Conservation (phyloP, 2,797 vertebrate species). For the Erethizon dorsatum region DNA sequence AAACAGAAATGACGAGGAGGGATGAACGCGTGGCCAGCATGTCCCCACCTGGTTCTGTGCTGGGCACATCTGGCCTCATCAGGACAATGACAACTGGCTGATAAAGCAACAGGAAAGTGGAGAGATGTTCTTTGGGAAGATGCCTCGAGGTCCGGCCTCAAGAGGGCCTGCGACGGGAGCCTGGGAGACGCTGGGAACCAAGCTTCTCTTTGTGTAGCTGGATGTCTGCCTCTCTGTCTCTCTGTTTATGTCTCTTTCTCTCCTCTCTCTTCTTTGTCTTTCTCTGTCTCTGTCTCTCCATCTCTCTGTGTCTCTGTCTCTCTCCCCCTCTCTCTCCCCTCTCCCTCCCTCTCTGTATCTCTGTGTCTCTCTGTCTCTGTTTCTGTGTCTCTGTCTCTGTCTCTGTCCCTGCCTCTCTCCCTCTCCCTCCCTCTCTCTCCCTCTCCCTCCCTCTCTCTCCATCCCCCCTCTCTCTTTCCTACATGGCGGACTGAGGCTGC, state of each 20-base stretch:
- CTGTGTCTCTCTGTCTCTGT: no score
- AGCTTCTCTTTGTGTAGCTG: neutral
- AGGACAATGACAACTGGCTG: neutral
- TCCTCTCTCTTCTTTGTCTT: neutral
- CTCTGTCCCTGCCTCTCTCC: no score
- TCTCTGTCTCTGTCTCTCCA: neutral
- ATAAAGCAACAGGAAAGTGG: neutral
- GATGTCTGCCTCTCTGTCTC: neutral
- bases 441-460: neutral
- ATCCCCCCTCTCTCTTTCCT: neutral
- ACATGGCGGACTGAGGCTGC: neutral
- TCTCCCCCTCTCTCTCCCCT: neutral
- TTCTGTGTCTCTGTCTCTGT: no score
- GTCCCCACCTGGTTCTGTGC: neutral
- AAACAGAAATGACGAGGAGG: neutral
- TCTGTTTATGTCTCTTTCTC: neutral
- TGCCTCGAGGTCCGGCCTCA: neutral
- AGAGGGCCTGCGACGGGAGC: neutral
- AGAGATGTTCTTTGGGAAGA: fast-evolving
- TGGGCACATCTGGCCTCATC: neutral
- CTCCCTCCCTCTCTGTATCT: neutral
- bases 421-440: neutral
- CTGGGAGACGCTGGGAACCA: neutral
- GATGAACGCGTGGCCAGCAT: fast-evolving
- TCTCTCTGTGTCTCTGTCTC: neutral